Percentiles rank a stretch among this genome's conserved stretches.
phyloP scores from a whole-genome alignment of 2,797 vertebrate species.

The Siniperca undulata region DNA sequence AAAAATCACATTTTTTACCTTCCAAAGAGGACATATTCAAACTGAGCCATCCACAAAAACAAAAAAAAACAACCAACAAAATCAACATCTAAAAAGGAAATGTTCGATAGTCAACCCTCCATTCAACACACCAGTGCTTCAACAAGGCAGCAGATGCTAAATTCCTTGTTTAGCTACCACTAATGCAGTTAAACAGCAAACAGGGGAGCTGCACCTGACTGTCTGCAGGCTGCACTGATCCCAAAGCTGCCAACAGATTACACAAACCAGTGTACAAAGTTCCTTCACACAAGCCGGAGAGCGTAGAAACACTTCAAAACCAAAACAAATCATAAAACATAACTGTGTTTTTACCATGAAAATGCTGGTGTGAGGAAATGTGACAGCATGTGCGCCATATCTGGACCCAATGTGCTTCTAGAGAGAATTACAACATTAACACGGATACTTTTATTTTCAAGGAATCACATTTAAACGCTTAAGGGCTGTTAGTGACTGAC shows the following conservation, averaged over 20 bases:
- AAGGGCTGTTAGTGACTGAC: constrained; percentile 33
- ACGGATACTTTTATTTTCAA: constrained; percentile 33
- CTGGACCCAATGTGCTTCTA: constrained; percentile 43
- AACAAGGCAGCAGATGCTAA: constrained; percentile 33
- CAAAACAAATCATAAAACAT: not conserved
- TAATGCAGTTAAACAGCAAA: constrained; percentile 53
- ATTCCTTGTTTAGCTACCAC: constrained; percentile 27
- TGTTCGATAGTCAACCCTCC: not conserved
- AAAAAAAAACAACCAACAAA: constrained; percentile 15
- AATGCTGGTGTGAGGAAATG: constrained; percentile 51
- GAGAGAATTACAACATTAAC: constrained; percentile 14
- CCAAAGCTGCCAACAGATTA: constrained; percentile 31
- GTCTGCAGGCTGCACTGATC: constrained; percentile 35
- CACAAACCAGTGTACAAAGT: not conserved
- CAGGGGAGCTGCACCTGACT: constrained; percentile 46
- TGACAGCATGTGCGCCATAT: not conserved
- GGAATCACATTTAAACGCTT: constrained; percentile 59
- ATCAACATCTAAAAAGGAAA: constrained; percentile 4
- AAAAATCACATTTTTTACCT: not conserved
- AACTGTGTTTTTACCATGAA: not conserved
- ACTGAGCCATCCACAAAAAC: constrained; percentile 4
- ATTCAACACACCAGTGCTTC: constrained; percentile 11
- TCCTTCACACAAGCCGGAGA: constrained; percentile 19
- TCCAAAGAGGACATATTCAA: constrained; percentile 52
- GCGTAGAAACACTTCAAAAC: not conserved